Evolutionary conservation across 2,888 invertebrate genomes (phyloP).

Genomic region (Acanthosepion lycidas): DNA sequence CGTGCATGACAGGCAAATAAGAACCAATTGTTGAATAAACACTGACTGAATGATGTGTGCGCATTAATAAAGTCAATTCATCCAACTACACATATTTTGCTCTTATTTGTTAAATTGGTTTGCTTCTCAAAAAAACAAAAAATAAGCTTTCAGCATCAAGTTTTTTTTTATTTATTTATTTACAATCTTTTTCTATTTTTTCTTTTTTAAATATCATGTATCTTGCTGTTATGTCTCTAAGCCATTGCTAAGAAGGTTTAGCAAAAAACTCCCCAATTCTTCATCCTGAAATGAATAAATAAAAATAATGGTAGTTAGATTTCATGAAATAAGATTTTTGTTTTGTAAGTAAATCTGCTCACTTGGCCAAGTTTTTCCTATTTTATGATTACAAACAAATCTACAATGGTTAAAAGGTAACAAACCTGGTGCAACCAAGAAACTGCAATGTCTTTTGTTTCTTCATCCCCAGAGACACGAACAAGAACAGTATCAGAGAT

Average conservation of each 20-base stretch:
- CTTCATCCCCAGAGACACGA: slow-evolving; percentile 88
- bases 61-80: neutral
- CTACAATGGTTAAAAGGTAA: neutral
- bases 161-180: too few species aligned
- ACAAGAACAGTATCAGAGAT: slow-evolving; percentile 90
- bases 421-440: slow-evolving; percentile 87
- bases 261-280: slow-evolving; percentile 91
- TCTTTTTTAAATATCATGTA: too few species aligned
- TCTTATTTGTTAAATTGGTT: neutral
- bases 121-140: too few species aligned
- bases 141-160: too few species aligned
- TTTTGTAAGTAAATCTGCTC: too few species aligned
- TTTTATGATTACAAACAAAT: neutral
- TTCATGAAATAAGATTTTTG: neutral
- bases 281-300: slow-evolving; percentile 83
- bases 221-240: slow-evolving; percentile 51
- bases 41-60: neutral
- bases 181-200: too few species aligned
- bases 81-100: neutral
- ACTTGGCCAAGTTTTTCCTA: neutral
- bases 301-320: neutral
- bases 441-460: slow-evolving; percentile 89
- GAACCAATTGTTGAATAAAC: neutral
- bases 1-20: neutral
- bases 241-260: slow-evolving; percentile 77